A percentile compares a stretch with the other conserved stretches of the same genome.
These are phyloP conservation scores for Aplodontia rufa DNA, from an alignment of 2,113 vertebrate genomes.

Conservation along the genomic window DNA sequence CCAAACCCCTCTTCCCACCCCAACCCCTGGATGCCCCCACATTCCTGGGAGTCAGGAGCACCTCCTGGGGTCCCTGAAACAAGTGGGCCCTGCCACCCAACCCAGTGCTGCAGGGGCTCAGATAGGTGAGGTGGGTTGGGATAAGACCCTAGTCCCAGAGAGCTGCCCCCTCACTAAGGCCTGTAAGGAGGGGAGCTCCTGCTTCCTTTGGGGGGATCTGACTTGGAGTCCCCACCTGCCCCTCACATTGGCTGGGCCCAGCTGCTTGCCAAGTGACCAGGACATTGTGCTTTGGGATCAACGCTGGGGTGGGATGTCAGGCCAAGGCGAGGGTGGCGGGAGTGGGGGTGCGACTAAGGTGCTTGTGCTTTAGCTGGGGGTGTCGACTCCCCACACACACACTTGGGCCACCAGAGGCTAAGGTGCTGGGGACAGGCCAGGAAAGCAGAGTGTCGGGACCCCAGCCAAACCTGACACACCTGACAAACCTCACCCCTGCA, in stretches of 20 bases:
- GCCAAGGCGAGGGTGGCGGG: background rate
- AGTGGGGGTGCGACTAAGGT: slow-evolving; percentile 71
- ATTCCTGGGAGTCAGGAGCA: slow-evolving; percentile 50
- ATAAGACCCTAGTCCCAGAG: slow-evolving; percentile 43
- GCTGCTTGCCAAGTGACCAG: slow-evolving; percentile 61
- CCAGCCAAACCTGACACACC: background rate
- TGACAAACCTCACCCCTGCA: background rate
- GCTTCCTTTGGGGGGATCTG: background rate
- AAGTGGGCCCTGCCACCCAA: slow-evolving; percentile 23
- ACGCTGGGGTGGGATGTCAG: slow-evolving; percentile 21
- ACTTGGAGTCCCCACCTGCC: background rate
- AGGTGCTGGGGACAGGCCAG: background rate
- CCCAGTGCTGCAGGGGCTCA: background rate
- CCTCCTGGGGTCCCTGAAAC: slow-evolving; percentile 61
- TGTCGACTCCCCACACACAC: slow-evolving; percentile 14
- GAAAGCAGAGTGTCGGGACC: background rate
- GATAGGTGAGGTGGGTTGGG: background rate
- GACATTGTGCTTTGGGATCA: slow-evolving; percentile 78
- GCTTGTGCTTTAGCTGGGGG: slow-evolving; percentile 78
- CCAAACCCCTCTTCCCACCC: background rate
- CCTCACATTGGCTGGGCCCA: background rate
- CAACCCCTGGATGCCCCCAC: background rate
- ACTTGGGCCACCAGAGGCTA: background rate
- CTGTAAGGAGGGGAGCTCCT: slow-evolving; percentile 5
- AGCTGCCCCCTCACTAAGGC: slow-evolving; percentile 61